A percentile compares a stretch with the other conserved stretches of the same genome.
Evolutionary conservation across 2,888 invertebrate species (phyloP).

Genomic region (Aromia moschata): DNA sequence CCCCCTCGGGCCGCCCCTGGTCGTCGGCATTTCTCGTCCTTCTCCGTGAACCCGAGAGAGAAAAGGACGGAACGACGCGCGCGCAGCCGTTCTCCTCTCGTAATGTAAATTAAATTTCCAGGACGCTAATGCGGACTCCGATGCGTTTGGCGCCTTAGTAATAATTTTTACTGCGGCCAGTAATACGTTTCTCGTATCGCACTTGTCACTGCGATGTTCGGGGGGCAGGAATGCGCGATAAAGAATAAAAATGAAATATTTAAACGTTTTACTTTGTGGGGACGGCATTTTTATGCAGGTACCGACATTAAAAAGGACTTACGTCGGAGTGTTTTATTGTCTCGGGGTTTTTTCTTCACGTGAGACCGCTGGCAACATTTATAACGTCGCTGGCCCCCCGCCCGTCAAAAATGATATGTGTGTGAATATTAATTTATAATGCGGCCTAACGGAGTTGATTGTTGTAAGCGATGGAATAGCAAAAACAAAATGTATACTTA

Average conservation of each 20-base stretch:
- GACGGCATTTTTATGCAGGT: slow-evolving; percentile 43
- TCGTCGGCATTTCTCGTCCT: too few relatives aligned
- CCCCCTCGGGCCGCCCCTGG: too few relatives aligned
- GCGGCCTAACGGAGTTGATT: not conserved
- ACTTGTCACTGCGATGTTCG: slow-evolving; percentile 55
- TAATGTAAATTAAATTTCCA: slow-evolving; percentile 49
- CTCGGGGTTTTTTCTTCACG: slow-evolving; percentile 30
- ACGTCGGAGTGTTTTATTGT: slow-evolving; percentile 42
- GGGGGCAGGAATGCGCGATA: slow-evolving; percentile 55
- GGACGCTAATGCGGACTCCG: slow-evolving; percentile 54
- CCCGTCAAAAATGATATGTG: not conserved
- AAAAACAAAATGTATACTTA: slow-evolving; percentile 19
- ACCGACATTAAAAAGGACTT: slow-evolving; percentile 41
- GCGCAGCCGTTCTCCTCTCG: slow-evolving; percentile 13
- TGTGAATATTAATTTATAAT: not conserved
- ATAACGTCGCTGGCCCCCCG: slow-evolving; percentile 32
- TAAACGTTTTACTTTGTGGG: slow-evolving; percentile 44
- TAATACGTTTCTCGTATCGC: slow-evolving; percentile 57
- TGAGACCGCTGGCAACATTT: slow-evolving; percentile 27
- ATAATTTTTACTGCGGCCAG: slow-evolving; percentile 57
- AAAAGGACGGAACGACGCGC: slow-evolving; percentile 16
- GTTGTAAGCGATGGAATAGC: not conserved
- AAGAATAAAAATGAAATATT: slow-evolving; percentile 59
- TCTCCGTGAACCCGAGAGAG: too few relatives aligned
- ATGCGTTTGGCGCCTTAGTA: slow-evolving; percentile 59